These are phyloP conservation scores for Andricus quercusramuli DNA, from an alignment of 2,888 invertebrate genomes.

Conservation along the genomic window DNA sequence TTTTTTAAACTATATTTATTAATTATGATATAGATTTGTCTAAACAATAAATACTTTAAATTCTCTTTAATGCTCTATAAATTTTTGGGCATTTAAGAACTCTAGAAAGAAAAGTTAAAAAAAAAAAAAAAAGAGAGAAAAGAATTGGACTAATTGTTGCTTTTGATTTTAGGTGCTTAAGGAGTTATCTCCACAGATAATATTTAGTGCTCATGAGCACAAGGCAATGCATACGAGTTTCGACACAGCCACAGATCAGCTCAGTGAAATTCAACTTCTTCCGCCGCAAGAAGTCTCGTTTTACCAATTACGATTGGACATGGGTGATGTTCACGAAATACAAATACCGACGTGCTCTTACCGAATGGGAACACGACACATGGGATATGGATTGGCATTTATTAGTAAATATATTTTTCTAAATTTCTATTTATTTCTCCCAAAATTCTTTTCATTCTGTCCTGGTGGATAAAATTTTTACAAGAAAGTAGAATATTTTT, in stretches of 20 bases:
- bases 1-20: too few species aligned
- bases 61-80: too few species aligned
- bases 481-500: too few species aligned
- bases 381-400: conserved; percentile 92
- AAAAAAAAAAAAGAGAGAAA: too few species aligned
- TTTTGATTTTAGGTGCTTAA: conserved; percentile 80
- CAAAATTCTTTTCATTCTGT: too few species aligned
- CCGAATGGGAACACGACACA: conserved; percentile 93
- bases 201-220: conserved; percentile 87
- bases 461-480: too few species aligned
- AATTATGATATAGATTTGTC: too few species aligned
- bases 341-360: conserved; percentile 97
- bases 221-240: conserved; percentile 81
- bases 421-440: conserved; percentile 5
- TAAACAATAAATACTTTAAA: too few species aligned
- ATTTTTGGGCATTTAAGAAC: too few species aligned
- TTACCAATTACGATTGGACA: conserved; percentile 78
- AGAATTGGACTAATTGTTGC: too few species aligned
- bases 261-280: conserved; percentile 72
- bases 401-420: conserved; percentile 81
- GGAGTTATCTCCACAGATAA: conserved; percentile 84
- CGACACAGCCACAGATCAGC: conserved; percentile 73
- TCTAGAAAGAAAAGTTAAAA: too few species aligned
- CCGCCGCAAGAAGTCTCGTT: conserved; percentile 74
- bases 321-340: conserved; percentile 84